Evolutionary conservation across 2,888 invertebrate genomes (phyloP).

Genomic region (Euplagia quadripunctaria): DNA sequence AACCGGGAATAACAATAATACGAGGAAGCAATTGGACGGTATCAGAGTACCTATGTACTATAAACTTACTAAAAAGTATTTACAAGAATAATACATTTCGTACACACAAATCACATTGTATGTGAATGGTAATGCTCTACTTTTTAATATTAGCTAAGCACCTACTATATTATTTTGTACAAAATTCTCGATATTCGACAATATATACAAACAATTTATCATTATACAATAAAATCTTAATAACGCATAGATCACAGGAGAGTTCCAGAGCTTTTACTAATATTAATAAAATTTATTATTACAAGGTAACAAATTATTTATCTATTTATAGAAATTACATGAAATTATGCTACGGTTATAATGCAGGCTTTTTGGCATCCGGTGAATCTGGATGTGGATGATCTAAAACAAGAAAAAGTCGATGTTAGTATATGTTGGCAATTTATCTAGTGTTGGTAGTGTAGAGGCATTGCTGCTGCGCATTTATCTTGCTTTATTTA

Average conservation of each 20-base stretch:
- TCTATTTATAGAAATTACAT: constrained; percentile 59
- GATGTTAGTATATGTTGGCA: constrained; percentile 49
- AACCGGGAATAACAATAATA: constrained; percentile 34
- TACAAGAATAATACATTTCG: constrained; percentile 53
- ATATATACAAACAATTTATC: constrained; percentile 56
- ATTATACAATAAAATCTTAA: constrained; percentile 68
- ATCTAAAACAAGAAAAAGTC: constrained; percentile 71
- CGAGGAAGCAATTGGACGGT: constrained; percentile 42
- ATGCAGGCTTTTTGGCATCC: constrained; percentile 84
- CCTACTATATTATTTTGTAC: constrained; percentile 55
- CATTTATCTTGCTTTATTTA: constrained; percentile 57
- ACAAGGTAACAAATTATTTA: constrained; percentile 78
- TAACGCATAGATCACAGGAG: constrained; percentile 85
- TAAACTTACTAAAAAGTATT: constrained; percentile 35
- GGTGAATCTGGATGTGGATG: constrained; percentile 83
- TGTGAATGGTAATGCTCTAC: constrained; percentile 63
- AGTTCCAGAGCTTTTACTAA: constrained; percentile 82
- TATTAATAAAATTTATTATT: constrained; percentile 65
- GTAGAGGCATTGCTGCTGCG: constrained; percentile 51
- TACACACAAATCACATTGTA: constrained; percentile 63
- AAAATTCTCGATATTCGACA: constrained; percentile 43
- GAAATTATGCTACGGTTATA: constrained; percentile 75
- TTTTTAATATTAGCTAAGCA: constrained; percentile 20
- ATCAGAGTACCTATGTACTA: constrained; percentile 27
- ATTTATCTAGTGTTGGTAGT: constrained; percentile 50